A percentile compares a stretch with the other conserved stretches of the same genome.
phyloP scores from a whole-genome alignment of 2,113 vertebrate species.

The Callorhinus ursinus region DNA sequence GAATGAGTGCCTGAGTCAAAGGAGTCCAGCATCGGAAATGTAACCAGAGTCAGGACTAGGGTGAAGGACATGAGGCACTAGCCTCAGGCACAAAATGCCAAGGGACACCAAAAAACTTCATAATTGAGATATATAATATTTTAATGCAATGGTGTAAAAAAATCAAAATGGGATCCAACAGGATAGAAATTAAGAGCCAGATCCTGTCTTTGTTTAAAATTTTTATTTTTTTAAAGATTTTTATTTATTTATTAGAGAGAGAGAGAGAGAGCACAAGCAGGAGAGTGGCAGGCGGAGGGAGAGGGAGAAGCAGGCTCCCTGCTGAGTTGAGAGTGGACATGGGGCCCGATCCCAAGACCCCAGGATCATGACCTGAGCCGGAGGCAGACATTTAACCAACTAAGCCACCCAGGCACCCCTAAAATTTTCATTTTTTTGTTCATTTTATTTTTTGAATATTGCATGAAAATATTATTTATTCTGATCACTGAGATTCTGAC shows the following conservation, averaged over 20 bases:
- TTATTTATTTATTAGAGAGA: not conserved
- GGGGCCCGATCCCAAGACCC: not conserved
- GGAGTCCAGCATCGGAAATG: not conserved
- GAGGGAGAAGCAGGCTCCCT: not conserved
- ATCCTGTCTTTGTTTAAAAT: not conserved
- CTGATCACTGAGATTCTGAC: not conserved
- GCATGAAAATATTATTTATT: not conserved
- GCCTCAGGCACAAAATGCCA: not conserved
- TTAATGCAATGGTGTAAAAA: slow-evolving; percentile 17
- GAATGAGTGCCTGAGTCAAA: not conserved
- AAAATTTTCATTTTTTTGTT: not conserved
- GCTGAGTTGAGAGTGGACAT: too few species aligned
- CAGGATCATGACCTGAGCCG: not conserved
- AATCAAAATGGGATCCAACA: not conserved
- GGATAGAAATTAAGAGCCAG: not conserved
- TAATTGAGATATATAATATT: not conserved
- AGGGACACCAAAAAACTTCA: not conserved
- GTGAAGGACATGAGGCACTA: not conserved
- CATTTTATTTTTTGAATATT: not conserved
- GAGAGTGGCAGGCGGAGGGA: not conserved
- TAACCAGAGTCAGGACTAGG: not conserved
- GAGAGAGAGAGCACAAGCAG: not conserved
- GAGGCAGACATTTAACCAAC: not conserved
- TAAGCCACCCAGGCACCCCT: not conserved
- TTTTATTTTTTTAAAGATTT: not conserved